Evolutionary conservation across 2,888 invertebrate species (phyloP).

Genomic region (Nemapogon koenigi): DNA sequence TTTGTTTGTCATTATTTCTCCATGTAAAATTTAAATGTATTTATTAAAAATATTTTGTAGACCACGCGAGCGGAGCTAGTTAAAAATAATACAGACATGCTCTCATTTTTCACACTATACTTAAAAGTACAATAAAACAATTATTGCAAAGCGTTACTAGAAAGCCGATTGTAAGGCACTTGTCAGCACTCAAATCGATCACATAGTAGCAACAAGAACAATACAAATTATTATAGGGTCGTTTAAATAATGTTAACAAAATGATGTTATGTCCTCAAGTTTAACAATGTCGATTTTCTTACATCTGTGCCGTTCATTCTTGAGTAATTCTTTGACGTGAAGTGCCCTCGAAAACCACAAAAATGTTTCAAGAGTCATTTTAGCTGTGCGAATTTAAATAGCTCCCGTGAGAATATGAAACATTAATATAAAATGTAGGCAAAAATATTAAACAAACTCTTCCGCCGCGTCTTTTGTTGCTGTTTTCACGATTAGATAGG

Average conservation of each 20-base stretch:
- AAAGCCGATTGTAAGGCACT: too few relatives aligned
- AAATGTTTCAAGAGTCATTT: slow-evolving; percentile 18
- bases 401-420: slow-evolving; percentile 6
- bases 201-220: slow-evolving; percentile 39
- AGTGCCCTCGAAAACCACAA: slow-evolving; percentile 31
- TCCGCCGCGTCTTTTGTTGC: neutral
- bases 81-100: too few relatives aligned
- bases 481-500: too few relatives aligned
- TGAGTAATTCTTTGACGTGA: slow-evolving; percentile 27
- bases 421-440: neutral
- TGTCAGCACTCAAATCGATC: too few relatives aligned
- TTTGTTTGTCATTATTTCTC: too few relatives aligned
- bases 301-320: slow-evolving; percentile 51
- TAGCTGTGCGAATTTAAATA: slow-evolving; percentile 20
- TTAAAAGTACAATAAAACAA: too few relatives aligned
- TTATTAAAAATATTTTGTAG: too few relatives aligned
- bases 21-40: too few relatives aligned
- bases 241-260: slow-evolving; percentile 20
- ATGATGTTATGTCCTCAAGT: slow-evolving; percentile 40
- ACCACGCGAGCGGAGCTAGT: too few relatives aligned
- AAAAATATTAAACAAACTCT: neutral
- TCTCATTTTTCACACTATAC: too few relatives aligned
- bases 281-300: slow-evolving; percentile 50
- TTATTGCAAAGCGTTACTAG: too few relatives aligned
- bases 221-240: too few relatives aligned